Conservation (phyloP, 2,113 vertebrate genomes). For the Pygoscelis adeliae region DNA sequence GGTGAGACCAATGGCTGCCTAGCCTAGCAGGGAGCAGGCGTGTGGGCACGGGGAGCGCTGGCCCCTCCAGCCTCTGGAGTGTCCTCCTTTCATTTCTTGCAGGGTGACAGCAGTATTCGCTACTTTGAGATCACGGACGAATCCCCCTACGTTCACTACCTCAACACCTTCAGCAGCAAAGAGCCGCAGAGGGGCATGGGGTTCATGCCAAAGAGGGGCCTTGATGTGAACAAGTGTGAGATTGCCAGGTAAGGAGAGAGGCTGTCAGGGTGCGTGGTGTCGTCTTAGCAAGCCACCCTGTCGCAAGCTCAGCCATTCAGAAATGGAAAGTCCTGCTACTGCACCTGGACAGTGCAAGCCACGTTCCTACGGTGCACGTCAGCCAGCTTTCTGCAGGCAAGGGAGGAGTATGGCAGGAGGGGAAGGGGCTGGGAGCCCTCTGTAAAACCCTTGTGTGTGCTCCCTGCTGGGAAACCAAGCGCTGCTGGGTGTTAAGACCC, state of each 20-base stretch:
- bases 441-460: not conserved
- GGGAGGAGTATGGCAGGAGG: not conserved
- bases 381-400: not conserved
- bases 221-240: constrained; percentile 98
- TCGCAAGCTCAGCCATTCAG: accelerated
- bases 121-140: constrained; percentile 98
- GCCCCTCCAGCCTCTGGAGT: not conserved
- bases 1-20: not conserved
- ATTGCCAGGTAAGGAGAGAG: constrained; percentile 86
- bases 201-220: constrained; percentile 96
- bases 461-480: not conserved
- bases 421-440: not conserved
- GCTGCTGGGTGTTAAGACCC: not conserved
- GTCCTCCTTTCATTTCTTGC: not conserved
- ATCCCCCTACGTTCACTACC: constrained; percentile 93
- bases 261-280: accelerated
- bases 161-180: constrained; percentile 93
- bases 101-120: constrained; percentile 98
- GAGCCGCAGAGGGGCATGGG: constrained; percentile 99
- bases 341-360: not conserved
- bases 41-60: not conserved
- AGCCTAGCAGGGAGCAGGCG: not conserved
- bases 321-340: not conserved
- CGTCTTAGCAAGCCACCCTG: accelerated
- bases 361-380: not conserved